Evolutionary conservation across 2,113 vertebrate species (phyloP).

Genomic region (Marcusenius ussheri): DNA sequence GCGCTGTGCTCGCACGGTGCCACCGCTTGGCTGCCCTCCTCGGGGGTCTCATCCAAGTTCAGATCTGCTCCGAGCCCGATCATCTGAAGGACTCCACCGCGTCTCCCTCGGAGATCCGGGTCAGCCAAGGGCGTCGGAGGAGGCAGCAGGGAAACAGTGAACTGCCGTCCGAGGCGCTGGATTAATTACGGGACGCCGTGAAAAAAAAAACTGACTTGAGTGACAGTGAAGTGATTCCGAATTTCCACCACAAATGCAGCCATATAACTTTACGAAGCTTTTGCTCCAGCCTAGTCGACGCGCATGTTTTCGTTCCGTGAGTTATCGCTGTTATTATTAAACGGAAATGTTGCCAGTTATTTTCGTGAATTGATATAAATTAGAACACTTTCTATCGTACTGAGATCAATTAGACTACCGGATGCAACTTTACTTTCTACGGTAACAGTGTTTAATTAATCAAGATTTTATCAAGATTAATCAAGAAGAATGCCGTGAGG

Average conservation of each 20-base stretch:
- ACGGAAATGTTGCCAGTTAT: not conserved
- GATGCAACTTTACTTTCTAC: not conserved
- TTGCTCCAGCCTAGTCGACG: not conserved
- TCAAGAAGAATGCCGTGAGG: not conserved
- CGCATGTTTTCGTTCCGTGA: not conserved
- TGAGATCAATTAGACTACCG: not conserved
- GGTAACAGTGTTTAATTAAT: not conserved
- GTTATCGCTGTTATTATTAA: not conserved
- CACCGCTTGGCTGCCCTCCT: not conserved
- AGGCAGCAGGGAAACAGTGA: constrained; percentile 26
- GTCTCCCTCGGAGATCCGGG: constrained; percentile 42
- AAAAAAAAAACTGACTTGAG: constrained; percentile 13
- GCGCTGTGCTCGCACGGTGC: not conserved
- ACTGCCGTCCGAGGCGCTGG: constrained; percentile 36
- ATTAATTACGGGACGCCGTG: constrained; percentile 16
- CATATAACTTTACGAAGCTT: constrained; percentile 7
- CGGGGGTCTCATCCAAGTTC: not conserved
- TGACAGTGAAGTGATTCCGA: not conserved
- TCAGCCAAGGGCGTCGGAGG: constrained; percentile 31
- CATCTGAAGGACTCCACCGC: constrained; percentile 33
- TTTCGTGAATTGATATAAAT: not conserved
- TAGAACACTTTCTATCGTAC: not conserved
- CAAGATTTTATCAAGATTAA: too few relatives aligned
- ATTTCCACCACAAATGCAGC: not conserved
- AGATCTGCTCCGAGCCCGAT: not conserved